Conservation (phyloP, 2,888 invertebrate species). For the Agrotis exclamationis region DNA sequence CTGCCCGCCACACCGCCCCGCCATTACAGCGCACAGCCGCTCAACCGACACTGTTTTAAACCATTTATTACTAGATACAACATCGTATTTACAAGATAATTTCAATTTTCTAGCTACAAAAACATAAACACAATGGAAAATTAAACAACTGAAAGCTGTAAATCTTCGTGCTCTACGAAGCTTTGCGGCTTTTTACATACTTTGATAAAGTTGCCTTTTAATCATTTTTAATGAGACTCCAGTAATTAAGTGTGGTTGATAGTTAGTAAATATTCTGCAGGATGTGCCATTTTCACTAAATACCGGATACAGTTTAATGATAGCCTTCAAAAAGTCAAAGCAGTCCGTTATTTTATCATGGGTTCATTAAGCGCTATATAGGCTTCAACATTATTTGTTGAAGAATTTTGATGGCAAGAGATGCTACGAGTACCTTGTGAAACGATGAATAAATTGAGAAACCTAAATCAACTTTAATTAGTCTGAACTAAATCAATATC, state of each 20-base stretch:
- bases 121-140: not conserved
- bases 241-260: not conserved
- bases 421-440: conserved; percentile 44
- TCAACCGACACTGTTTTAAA: conserved; percentile 57
- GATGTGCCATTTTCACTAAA: not conserved
- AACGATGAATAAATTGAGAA: conserved; percentile 34
- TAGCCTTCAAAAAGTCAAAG: conserved; percentile 1
- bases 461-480: conserved; percentile 56
- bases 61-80: conserved; percentile 41
- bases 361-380: not conserved
- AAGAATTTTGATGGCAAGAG: conserved; percentile 4
- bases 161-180: not conserved
- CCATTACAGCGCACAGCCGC: conserved; percentile 60
- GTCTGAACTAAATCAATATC: conserved; percentile 50
- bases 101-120: conserved; percentile 8
- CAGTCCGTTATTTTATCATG: not conserved
- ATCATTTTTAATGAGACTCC: not conserved
- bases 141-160: not conserved
- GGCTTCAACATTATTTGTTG: not conserved
- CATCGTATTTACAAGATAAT: conserved; percentile 6
- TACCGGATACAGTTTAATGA: too few relatives aligned
- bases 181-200: not conserved
- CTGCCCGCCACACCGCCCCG: conserved; percentile 59
- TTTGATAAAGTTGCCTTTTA: not conserved
- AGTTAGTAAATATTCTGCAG: not conserved